Conservation (phyloP, 2,113 vertebrate genomes). For the Cynopterus brachyotis region DNA sequence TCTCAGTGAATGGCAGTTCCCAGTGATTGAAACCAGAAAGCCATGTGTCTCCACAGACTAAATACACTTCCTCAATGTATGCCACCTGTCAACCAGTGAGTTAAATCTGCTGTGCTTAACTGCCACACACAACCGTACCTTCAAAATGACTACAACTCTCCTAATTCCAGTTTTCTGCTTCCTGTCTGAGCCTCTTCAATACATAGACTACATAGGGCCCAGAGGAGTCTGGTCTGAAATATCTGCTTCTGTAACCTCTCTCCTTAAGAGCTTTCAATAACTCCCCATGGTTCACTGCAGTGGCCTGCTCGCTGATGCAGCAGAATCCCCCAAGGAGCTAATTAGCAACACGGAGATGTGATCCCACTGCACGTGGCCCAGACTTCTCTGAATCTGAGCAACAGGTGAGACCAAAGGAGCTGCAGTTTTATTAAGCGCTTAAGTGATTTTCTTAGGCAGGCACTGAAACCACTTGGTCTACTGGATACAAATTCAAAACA, state of each 20-base stretch:
- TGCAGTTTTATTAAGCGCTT: not conserved
- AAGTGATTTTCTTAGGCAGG: not conserved
- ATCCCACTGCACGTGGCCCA: not conserved
- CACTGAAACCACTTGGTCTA: not conserved
- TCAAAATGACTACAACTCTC: not conserved
- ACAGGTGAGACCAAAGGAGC: not conserved
- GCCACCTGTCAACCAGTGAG: not conserved
- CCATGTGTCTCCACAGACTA: not conserved
- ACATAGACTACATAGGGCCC: not conserved
- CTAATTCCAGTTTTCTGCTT: conserved; percentile 1
- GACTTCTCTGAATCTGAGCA: conserved; percentile 29
- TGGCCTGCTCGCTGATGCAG: not conserved
- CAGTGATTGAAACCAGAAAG: conserved; percentile 19
- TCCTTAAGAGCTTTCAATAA: not conserved
- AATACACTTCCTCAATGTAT: not conserved
- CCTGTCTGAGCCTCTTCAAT: not conserved
- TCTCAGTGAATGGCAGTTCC: not conserved
- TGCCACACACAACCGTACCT: not conserved
- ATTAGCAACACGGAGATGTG: not conserved
- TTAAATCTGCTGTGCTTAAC: conserved; percentile 8
- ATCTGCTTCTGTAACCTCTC: not conserved
- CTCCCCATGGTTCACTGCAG: not conserved
- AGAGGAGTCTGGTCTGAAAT: not conserved
- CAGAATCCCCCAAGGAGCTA: not conserved
- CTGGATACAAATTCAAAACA: conserved; percentile 4